phyloP scores from a whole-genome alignment of 2,113 vertebrate genomes.

The Rhineura floridana region DNA sequence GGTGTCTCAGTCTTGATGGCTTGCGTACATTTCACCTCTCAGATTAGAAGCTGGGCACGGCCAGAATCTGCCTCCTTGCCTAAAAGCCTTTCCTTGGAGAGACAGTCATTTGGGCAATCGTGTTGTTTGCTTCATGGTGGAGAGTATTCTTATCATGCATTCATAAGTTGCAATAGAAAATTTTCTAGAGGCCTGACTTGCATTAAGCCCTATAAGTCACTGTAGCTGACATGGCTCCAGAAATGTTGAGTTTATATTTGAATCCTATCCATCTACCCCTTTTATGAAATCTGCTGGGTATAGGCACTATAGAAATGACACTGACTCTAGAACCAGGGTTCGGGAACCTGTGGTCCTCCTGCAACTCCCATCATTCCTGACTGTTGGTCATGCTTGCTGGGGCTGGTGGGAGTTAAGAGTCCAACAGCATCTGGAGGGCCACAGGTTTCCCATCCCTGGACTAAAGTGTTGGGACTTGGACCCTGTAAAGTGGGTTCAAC shows the following conservation, averaged over 20 bases:
- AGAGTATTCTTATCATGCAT: neutral
- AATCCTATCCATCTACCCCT: neutral
- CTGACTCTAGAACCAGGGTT: neutral
- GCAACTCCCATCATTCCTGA: too few species aligned
- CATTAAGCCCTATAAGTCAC: too few species aligned
- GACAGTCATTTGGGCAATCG: neutral
- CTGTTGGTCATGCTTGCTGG: too few species aligned
- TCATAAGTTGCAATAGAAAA: neutral
- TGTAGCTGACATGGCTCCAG: neutral
- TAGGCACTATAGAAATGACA: neutral
- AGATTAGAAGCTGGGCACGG: too few species aligned
- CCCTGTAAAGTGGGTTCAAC: neutral
- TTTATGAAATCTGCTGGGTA: neutral
- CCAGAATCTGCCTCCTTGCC: neutral
- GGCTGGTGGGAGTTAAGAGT: too few species aligned
- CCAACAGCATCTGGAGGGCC: too few species aligned
- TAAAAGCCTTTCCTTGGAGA: too few species aligned
- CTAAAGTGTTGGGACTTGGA: neutral
- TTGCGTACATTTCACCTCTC: neutral
- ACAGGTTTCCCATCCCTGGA: too few species aligned
- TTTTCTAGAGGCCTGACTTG: neutral
- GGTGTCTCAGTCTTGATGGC: too few species aligned
- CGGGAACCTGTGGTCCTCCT: too few species aligned
- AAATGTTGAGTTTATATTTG: neutral
- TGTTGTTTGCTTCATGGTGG: neutral